phyloP scores from a whole-genome alignment of 1,140 invertebrate species.

The Acyrthosiphon pisum region DNA sequence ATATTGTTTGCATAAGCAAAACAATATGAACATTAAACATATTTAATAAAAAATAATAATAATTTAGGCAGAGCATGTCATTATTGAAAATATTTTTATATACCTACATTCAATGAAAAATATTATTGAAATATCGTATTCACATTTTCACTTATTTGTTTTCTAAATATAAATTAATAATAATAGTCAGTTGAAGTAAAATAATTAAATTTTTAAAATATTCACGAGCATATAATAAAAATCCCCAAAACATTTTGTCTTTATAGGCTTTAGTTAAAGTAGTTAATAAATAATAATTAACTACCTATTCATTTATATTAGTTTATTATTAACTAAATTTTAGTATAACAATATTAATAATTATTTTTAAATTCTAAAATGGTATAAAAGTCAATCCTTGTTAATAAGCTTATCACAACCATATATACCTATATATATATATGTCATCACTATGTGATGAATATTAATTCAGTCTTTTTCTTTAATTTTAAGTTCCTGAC shows the following conservation, averaged over 20 bases:
- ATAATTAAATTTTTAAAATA: neutral
- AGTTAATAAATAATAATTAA: too few species aligned
- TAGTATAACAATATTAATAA: neutral
- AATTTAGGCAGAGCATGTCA: neutral
- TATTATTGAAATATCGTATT: neutral
- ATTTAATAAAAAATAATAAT: neutral
- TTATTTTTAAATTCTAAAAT: neutral
- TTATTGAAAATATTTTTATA: neutral
- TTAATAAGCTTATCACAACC: neutral
- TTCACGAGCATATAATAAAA: neutral
- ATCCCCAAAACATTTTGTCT: neutral
- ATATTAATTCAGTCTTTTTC: neutral
- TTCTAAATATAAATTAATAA: neutral
- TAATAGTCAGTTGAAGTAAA: neutral
- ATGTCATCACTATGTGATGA: neutral
- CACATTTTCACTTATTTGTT: neutral
- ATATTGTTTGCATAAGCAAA: neutral
- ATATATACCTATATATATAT: neutral
- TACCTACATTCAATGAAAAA: neutral
- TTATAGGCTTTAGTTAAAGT: too few species aligned
- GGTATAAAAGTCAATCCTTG: neutral
- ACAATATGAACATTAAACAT: neutral
- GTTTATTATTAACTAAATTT: too few species aligned
- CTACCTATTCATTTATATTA: too few species aligned
- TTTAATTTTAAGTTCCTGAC: neutral